Percentiles rank a stretch among this genome's conserved stretches.
These are phyloP conservation scores for Macrochelys suwanniensis DNA, from an alignment of 2,797 vertebrate genomes.

Conservation along the genomic window DNA sequence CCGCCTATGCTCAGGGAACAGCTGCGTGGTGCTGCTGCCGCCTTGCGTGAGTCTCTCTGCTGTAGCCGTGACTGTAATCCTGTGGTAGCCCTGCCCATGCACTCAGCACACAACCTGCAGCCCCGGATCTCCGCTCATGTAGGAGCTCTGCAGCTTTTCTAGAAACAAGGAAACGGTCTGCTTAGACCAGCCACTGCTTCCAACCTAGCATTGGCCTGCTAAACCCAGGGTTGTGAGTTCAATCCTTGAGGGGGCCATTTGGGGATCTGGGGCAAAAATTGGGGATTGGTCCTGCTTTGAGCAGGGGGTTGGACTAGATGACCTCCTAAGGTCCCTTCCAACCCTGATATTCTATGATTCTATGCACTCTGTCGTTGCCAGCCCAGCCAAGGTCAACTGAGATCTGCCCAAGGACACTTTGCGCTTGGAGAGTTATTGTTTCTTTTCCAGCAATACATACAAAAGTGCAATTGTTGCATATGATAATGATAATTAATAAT, in stretches of 20 bases:
- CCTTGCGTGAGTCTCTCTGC: too few relatives aligned
- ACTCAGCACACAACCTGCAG: not conserved
- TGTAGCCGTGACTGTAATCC: not conserved
- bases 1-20: fast-evolving
- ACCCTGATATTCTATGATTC: too few relatives aligned
- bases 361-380: not conserved
- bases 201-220: too few relatives aligned
- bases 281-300: too few relatives aligned
- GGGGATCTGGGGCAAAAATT: too few relatives aligned
- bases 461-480: not conserved
- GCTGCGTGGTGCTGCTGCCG: not conserved
- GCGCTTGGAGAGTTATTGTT: not conserved
- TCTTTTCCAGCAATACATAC: not conserved
- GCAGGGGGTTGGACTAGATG: too few relatives aligned
- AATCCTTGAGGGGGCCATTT: too few relatives aligned
- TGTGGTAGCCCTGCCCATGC: not conserved
- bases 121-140: not conserved
- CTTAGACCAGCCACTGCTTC: not conserved
- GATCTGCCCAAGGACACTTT: not conserved
- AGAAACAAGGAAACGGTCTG: not conserved
- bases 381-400: not conserved
- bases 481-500: not conserved
- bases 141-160: not conserved
- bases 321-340: too few relatives aligned
- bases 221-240: too few relatives aligned